Conservation (phyloP, 2,888 invertebrate genomes). For the Gasteruption jaculator region DNA sequence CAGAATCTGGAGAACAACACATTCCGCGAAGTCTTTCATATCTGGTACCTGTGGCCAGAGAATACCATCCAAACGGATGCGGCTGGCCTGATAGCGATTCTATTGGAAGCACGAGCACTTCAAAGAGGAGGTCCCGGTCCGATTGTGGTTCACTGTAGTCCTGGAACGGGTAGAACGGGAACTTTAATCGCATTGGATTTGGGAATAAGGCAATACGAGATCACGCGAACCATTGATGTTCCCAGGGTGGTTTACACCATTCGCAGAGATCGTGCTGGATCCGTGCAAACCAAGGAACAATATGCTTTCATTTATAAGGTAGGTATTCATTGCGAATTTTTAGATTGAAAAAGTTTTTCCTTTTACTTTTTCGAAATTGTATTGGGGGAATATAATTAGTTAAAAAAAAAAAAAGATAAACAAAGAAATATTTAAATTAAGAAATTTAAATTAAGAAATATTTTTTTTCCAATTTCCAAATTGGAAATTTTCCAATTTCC, state of each 20-base stretch:
- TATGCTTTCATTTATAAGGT: conserved; percentile 92
- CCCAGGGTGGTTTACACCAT: conserved; percentile 80
- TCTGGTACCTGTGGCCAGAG: conserved; percentile 95
- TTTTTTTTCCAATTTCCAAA: no score
- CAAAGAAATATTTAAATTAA: no score
- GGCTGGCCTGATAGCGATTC: conserved; percentile 79
- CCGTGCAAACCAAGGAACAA: conserved; percentile 87
- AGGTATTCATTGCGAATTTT: conserved; percentile 14
- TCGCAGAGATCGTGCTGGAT: conserved; percentile 81
- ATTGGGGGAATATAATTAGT: no score
- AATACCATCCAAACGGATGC: conserved; percentile 81
- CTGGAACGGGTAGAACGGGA: conserved; percentile 87
- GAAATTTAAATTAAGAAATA: no score
- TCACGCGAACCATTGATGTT: conserved; percentile 76
- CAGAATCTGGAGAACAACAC: conserved; percentile 75
- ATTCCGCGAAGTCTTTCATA: conserved; percentile 82
- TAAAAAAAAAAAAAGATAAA: not conserved
- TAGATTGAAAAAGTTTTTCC: no score
- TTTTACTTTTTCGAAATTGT: conserved; percentile 1
- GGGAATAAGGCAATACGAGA: conserved; percentile 81
- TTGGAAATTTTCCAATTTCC: no score
- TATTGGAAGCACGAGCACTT: conserved; percentile 71
- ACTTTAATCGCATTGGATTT: conserved; percentile 83
- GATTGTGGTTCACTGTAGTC: conserved; percentile 80
- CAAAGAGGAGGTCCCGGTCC: conserved; percentile 60